Base-by-base conservation (phyloP, 2,888 invertebrate genomes). In the Tipula lateralis region DNA sequence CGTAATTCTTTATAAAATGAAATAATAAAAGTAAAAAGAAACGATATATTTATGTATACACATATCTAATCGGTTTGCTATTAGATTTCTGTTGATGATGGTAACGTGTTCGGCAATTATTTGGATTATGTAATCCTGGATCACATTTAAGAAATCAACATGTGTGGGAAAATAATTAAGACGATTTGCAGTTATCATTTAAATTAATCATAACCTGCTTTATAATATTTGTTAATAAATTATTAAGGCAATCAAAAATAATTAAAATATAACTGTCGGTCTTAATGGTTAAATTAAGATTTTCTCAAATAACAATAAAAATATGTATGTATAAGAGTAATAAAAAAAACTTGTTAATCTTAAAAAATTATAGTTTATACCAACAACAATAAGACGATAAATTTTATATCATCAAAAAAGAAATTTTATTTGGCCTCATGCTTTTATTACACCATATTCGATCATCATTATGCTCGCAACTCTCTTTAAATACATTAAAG, bases 11-110 rank as follows among this genome's bases (percentile, higher is more conserved):
- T 16, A 19, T 30, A 83, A 83, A 32, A 83, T 19, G 34, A 83
- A 83, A 66, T 66, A 66, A 50, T 24, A 50, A 66, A 66, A 66
- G 66, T 83, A 83, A 83, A 83, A 83, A n/a, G 32, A 83, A 83
- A 82, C 29, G 29, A 83, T 83, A 83, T n/a, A n/a, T n/a, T n/a
- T n/a, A n/a, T n/a, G n/a, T n/a, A n/a, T 32, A 83, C 4, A 32
- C 29, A 83, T 81, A 81, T 30, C 29, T 30, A 29, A 81, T 29
- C 29, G 81, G 29, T 30, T 81, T 29, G 81, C 7, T 81, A 81
- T 29, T 81, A 16, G 44, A 50, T 50, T 50, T 50, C 16, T 50
- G 44, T 50, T 50, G 44, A 50, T 50, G 44, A 50, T 50, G 44
- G 44, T 50, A 50, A 50, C 44, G 44, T 50, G 44, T 50, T 50